Evolutionary conservation across 2,888 invertebrate species (phyloP), one percentile per base, ranked within the genome.

Genomic region (Dasysyrphus albostriatus): DNA sequence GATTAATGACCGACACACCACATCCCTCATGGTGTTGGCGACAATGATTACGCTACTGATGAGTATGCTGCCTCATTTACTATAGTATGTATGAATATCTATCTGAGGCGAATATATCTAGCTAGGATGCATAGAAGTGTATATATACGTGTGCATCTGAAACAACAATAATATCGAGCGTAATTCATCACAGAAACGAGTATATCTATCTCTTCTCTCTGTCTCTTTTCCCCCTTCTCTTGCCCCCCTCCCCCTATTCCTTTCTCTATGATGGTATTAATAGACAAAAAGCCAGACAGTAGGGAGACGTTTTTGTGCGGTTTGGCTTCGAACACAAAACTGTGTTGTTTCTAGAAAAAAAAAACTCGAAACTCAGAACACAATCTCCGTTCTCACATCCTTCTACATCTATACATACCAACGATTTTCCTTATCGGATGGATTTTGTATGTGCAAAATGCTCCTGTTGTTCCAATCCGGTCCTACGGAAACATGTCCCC

Each of bases 241-340:
- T 3, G 3, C 24, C 24, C 24, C 24, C 3, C 3, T 3, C 3
- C 24, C 12, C 8, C 32, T 34, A 0, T 34, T 9, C 14, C 1
- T 0, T 14, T 19, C 19, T 16, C 3, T 61, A 3, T 39, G 61
- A 42, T 61, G 24, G 61, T 61, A 61, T 61, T 61, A 61, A 81
- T 77, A 76, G 76, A 85, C 81, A 85, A 85, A 81, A 85, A 63
- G 77, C 81, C 81, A 85, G 85, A 85, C 85, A 73, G 74, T 74
- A 74, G 69, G 85, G 77, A 85, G 81, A 85, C 84, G 34, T 58
- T 37, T 32, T 24, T 73, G 72, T 69, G 61, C 29, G 81, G 61
- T 74, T 70, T 77, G 49, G 72, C 51, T 67, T 73, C 54, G 54
- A 69, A 69, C 39, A 69, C 67, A 69, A 19, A 34, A 51, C 51